Base-by-base conservation (phyloP, 1,140 invertebrate genomes). In the Drosophila navojoa region DNA sequence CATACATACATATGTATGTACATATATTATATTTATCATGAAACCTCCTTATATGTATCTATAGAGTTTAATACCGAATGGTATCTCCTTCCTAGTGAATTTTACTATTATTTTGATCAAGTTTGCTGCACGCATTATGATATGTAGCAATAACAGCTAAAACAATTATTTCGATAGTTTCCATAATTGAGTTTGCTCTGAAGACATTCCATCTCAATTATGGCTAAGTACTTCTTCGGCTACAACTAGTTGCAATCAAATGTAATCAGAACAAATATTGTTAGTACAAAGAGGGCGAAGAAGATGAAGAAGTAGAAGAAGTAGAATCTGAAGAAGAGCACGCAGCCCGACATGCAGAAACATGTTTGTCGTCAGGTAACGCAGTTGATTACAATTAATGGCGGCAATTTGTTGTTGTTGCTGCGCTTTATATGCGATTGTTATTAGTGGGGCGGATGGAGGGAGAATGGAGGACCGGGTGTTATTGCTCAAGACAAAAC, bases 371-470 rank as follows among this genome's bases (percentile, higher is more conserved):
- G 35, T 35, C 62, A 76, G 63, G 68, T 72, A 71, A 45, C 57
- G 38, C 16, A 64, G 60, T 90, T 90, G 84, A 87, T 87, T 89
- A 87, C 79, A 80, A 89, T 87, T 77, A 87, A 87, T 87, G 84
- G 84, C 69, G 81, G 72, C 76, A 89, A 82, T 89, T 84, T 87
- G 78, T 89, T 89, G 68, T 66, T 81, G 71, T 32, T 77, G 69
- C 60, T 64, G 45, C 44, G 53, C 55, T 53, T 59, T 68, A 60
- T 47, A 71, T 32, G 25, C 40, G 47, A 63, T 15, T 49, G 9
- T 62, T 61, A 55, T 35, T 55, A 16, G 38, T 22, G 50, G 38
- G 25, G 44, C 54, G 50, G 19, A 38, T 16, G 32, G 32, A 9
- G 32, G 32, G 32, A 32, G 32, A 9, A 32, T 5, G 32, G 32